These are phyloP conservation scores for Nerophis lumbriciformis DNA, from an alignment of 2,113 vertebrate genomes.

Conservation along the genomic window DNA sequence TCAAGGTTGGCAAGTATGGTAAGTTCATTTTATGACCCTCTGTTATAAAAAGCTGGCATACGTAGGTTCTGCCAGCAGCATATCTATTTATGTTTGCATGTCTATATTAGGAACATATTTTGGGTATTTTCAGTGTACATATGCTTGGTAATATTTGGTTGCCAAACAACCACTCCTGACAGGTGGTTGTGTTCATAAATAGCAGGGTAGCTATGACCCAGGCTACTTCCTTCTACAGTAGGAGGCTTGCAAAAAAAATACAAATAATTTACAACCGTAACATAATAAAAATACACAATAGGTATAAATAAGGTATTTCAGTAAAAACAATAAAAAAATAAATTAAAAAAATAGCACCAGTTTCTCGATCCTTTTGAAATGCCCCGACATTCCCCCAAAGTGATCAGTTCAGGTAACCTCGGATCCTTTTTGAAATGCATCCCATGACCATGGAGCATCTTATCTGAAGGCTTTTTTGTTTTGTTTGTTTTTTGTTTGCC, in stretches of 20 bases:
- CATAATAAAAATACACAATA: neutral
- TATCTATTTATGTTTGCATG: constrained; percentile 17
- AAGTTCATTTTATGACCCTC: constrained; percentile 1
- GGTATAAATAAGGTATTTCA: too few species aligned
- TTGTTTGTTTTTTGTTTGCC: too few species aligned
- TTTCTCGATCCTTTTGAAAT: too few species aligned
- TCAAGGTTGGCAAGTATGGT: neutral
- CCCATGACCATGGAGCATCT: too few species aligned
- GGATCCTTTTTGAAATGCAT: too few species aligned
- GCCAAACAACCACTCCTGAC: constrained; percentile 24
- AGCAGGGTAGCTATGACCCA: constrained; percentile 14
- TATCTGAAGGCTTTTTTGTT: too few species aligned
- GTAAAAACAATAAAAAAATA: neutral
- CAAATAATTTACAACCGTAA: too few species aligned
- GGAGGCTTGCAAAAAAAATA: too few species aligned
- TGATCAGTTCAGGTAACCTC: too few species aligned
- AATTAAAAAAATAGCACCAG: too few species aligned
- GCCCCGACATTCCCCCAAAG: too few species aligned
- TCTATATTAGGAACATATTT: constrained; percentile 20
- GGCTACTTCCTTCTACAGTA: neutral
- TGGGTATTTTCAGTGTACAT: constrained; percentile 1
- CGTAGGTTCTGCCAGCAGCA: neutral
- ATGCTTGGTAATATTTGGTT: constrained; percentile 8
- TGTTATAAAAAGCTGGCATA: neutral
- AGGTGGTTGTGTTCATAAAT: constrained; percentile 46